Percentiles rank a stretch among this genome's conserved stretches.
Evolutionary conservation across 2,113 vertebrate genomes (phyloP).

Genomic region (Vulpes ferrilata): DNA sequence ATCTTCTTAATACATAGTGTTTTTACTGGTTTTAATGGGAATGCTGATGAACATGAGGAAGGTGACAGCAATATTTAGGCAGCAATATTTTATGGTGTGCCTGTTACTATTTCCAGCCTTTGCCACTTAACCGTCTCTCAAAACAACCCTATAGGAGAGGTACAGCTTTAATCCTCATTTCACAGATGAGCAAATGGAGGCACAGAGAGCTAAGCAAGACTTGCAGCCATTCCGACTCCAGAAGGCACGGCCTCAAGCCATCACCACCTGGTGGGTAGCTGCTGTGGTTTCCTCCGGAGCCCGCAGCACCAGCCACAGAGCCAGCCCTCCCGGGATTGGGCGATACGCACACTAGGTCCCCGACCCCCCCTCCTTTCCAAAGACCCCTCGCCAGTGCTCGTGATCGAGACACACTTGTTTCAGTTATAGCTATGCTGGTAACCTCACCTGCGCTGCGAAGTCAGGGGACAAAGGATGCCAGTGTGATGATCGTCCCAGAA

Average conservation of each 20-base stretch:
- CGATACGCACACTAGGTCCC: rapidly evolving
- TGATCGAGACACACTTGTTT: not conserved
- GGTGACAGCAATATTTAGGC: not conserved
- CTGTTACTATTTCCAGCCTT: rapidly evolving
- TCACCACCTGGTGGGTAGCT: not conserved
- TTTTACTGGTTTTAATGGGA: not conserved
- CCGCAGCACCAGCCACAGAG: not conserved
- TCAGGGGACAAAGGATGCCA: not conserved
- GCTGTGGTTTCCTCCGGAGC: not conserved
- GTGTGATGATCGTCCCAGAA: not conserved
- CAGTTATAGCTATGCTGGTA: not conserved
- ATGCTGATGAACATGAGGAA: not conserved
- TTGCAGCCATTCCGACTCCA: not conserved
- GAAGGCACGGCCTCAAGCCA: rapidly evolving
- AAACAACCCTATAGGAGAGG: not conserved
- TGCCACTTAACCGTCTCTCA: not conserved
- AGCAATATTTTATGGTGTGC: too few species aligned
- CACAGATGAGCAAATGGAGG: not conserved
- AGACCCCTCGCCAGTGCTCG: not conserved
- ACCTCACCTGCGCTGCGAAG: not conserved
- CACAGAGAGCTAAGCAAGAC: not conserved
- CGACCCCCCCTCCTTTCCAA: not conserved
- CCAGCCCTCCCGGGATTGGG: rapidly evolving
- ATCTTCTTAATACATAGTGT: not conserved
- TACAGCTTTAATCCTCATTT: too few species aligned